Conservation (phyloP, 2,797 vertebrate genomes). For the Carduelis carduelis region DNA sequence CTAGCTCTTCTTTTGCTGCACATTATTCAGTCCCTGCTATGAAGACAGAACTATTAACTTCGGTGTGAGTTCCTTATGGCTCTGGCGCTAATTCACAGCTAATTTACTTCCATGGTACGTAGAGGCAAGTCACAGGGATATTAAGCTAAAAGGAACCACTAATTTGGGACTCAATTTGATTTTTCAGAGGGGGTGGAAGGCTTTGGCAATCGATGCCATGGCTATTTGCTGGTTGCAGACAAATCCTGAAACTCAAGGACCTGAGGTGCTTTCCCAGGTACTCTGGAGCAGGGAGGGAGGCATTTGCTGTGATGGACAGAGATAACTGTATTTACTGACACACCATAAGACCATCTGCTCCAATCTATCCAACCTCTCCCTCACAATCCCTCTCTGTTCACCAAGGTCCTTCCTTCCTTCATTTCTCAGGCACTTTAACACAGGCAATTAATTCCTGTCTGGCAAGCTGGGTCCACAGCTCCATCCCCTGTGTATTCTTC, state of each 20-base stretch:
- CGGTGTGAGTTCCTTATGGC: conserved; percentile 22
- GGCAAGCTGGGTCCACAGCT: not conserved
- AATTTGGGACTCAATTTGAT: conserved; percentile 6
- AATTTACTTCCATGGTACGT: conserved; percentile 36
- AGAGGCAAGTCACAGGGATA: not conserved
- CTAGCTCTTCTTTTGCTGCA: not conserved
- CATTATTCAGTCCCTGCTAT: conserved; percentile 25
- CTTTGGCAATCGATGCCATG: not conserved
- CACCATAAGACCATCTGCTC: not conserved
- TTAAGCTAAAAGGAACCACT: conserved; percentile 38
- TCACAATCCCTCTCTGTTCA: not conserved
- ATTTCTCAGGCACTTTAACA: not conserved
- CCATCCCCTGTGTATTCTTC: not conserved
- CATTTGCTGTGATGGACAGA: not conserved
- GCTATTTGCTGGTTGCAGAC: not conserved
- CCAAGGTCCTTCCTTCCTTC: not conserved
- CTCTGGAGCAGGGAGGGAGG: not conserved
- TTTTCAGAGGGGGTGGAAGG: conserved; percentile 12
- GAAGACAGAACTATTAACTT: conserved; percentile 54
- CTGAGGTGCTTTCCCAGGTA: not conserved
- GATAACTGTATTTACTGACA: not conserved
- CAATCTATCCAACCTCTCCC: not conserved
- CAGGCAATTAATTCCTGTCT: not conserved
- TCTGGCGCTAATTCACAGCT: conserved; percentile 44
- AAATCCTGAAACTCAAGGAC: not conserved